Evolutionary conservation across 2,888 invertebrate species (phyloP), one percentile per base, ranked within the genome.

Genomic region (Philaethria dido): DNA sequence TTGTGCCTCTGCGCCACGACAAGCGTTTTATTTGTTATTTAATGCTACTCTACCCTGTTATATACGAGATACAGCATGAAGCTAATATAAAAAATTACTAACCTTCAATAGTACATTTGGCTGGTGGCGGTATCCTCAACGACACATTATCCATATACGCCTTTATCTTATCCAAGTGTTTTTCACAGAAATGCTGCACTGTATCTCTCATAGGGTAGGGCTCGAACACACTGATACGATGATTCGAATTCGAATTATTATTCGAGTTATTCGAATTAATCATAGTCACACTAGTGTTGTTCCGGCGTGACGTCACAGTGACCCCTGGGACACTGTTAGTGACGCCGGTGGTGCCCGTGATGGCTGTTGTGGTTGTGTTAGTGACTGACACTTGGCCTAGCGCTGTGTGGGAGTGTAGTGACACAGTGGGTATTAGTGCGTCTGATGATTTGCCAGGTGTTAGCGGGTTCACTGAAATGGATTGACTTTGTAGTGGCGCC

Each of bases 171-270:
- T 96, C 96, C 73, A 98, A 89, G 82, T 99, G 98, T 85, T 99
- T 98, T 86, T 98, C 98, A 87, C 98, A 98, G 88, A 99, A 99
- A 86, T 98, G 98, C 80, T 98, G 98, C 47, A 99, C 97, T 0
- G 97, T 97, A 83, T 97, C 97, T 25, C 97, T 86, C 97, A 97
- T 97, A n/a, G 97, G 97, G 78, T 96, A 97, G 3, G 97, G 97
- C 86, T 97, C 97, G 86, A 97, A 97, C 62, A 97, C 97, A 80
- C 96, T 96, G 86, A 97, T 97, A 69, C 97, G 93, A 62, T 89
- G 88, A 69, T 86, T 88, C 62, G 87, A 79, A 86, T 95, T 93
- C 70, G 91, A 79, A 48, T 75, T 73, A 59, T 71, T 95, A 86
- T 94, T 93, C 71, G 91, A 80, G 60, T 75, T 72, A 62, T 72